Percentiles rank a stretch among this genome's conserved stretches.
phyloP scores from a whole-genome alignment of 1,140 invertebrate species.

The Sitophilus oryzae region DNA sequence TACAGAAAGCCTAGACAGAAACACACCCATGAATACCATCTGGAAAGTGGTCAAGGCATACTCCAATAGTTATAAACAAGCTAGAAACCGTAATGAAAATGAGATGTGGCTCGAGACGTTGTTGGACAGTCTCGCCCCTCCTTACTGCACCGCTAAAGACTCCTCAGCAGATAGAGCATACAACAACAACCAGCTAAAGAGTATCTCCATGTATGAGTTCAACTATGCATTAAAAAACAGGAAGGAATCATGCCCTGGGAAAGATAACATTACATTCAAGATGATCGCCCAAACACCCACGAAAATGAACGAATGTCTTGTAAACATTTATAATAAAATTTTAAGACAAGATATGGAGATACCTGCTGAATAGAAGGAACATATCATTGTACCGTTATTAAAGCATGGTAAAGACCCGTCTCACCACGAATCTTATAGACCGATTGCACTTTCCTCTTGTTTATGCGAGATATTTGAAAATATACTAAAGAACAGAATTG shows the following conservation, averaged over 20 bases:
- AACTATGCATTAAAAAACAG: background rate
- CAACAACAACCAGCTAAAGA: background rate
- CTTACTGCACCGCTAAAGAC: background rate
- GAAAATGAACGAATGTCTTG: too few species aligned
- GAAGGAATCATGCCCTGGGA: background rate
- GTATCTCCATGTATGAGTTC: too few species aligned
- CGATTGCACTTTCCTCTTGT: too few species aligned
- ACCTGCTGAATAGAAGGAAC: slow-evolving; percentile 4
- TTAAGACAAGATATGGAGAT: background rate
- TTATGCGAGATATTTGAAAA: too few species aligned
- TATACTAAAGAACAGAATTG: slow-evolving; percentile 6
- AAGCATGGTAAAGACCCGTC: too few species aligned
- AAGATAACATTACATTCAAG: too few species aligned
- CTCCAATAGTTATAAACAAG: background rate
- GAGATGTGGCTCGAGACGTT: slow-evolving; percentile 1
- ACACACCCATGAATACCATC: background rate
- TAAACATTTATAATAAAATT: background rate
- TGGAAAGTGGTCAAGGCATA: too few species aligned
- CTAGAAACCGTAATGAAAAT: background rate
- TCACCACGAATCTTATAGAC: too few species aligned
- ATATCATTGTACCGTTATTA: slow-evolving; percentile 4
- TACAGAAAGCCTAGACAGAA: background rate
- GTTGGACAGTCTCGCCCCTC: too few species aligned
- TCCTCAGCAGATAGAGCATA: background rate
- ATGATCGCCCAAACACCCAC: background rate